A percentile compares a stretch with the other conserved stretches of the same genome.
phyloP scores from a whole-genome alignment of 2,113 vertebrate genomes.

The Ageneiosus marmoratus region DNA sequence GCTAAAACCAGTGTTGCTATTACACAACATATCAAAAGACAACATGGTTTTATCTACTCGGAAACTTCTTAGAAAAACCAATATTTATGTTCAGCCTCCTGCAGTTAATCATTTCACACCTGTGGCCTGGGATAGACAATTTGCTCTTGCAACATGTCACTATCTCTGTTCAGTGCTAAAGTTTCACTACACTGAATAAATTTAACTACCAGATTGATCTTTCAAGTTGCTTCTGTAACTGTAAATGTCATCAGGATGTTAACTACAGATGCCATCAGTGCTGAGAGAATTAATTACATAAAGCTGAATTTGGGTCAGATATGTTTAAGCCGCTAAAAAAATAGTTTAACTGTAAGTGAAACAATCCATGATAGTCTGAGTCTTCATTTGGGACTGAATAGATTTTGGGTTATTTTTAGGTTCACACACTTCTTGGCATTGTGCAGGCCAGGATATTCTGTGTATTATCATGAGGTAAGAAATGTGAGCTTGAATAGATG shows the following conservation, averaged over 20 bases:
- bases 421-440: background rate
- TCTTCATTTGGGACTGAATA: background rate
- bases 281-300: background rate
- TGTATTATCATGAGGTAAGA: constrained; percentile 5
- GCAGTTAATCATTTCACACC: constrained; percentile 51
- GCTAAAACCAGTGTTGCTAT: background rate
- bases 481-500: constrained; percentile 3
- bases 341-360: background rate
- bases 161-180: background rate
- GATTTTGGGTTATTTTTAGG: background rate
- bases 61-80: constrained; percentile 38
- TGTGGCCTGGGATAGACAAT: constrained; percentile 26
- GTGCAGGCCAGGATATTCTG: background rate
- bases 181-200: background rate
- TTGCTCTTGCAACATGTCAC: constrained; percentile 3
- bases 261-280: background rate
- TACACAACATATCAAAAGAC: constrained; percentile 19
- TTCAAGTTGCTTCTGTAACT: background rate
- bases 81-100: constrained; percentile 46
- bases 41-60: constrained; percentile 34
- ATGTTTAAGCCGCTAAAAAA: background rate
- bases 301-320: constrained; percentile 9
- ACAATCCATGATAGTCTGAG: background rate
- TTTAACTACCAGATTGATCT: background rate
- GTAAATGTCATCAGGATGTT: background rate